Evolutionary conservation across 2,113 vertebrate genomes (phyloP).

Genomic region (Burhinus oedicnemus): DNA sequence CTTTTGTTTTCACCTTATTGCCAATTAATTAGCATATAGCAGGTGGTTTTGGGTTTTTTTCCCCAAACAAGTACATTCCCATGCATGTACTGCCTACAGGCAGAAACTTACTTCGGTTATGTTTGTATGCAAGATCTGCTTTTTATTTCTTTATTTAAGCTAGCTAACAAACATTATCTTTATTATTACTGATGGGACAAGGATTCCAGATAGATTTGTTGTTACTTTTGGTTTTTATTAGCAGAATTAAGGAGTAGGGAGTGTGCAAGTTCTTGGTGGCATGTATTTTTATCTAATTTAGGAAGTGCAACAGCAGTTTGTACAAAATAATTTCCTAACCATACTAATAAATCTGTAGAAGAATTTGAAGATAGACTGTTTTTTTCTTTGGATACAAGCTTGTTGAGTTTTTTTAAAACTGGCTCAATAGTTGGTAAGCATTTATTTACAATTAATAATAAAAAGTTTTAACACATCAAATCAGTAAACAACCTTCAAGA

Average conservation of each 20-base stretch:
- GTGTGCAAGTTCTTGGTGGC: neutral
- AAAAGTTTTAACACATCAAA: neutral
- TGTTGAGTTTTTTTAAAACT: neutral
- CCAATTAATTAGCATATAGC: neutral
- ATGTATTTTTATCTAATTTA: neutral
- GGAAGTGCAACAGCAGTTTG: neutral
- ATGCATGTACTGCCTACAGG: neutral
- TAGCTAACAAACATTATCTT: neutral
- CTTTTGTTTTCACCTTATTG: neutral
- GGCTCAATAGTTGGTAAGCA: neutral
- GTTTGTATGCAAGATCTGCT: neutral
- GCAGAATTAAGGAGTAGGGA: neutral
- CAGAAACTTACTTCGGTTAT: neutral
- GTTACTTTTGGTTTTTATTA: neutral
- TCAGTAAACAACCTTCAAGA: neutral
- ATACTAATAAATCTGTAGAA: neutral
- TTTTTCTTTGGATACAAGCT: neutral
- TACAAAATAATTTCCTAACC: neutral
- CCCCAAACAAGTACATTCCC: neutral
- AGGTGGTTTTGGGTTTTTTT: fast-evolving
- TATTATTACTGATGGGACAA: neutral
- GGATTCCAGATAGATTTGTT: neutral
- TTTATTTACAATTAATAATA: neutral
- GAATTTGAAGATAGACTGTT: neutral
- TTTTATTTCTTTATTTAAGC: neutral